These are phyloP conservation scores for Rhabditophanes sp. DNA, from an alignment of 2,888 invertebrate species.

Conservation along the genomic window DNA sequence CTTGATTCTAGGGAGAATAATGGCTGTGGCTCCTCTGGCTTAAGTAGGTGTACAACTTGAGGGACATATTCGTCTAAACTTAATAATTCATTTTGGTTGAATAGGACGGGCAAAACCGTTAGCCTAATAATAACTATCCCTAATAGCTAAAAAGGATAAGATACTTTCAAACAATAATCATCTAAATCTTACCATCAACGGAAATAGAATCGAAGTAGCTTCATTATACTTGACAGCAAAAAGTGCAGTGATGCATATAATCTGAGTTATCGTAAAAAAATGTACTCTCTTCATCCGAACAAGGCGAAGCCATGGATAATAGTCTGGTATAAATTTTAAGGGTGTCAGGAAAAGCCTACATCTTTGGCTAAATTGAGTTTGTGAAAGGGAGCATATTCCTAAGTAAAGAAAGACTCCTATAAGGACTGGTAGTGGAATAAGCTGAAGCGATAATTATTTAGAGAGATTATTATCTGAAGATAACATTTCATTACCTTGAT, in stretches of 20 bases:
- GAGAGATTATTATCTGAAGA: neutral
- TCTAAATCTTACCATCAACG: constrained; percentile 23
- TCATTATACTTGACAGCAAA: constrained; percentile 45
- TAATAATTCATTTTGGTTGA: constrained; percentile 14
- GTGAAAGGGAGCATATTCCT: constrained; percentile 46
- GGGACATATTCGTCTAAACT: constrained; percentile 22
- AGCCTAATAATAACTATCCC: constrained; percentile 13
- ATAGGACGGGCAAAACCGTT: constrained; percentile 13
- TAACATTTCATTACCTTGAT: constrained; percentile 14
- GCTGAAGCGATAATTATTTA: constrained; percentile 13
- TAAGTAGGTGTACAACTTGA: too few species aligned
- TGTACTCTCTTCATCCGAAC: constrained; percentile 44
- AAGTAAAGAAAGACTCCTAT: constrained; percentile 49
- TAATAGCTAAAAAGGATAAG: too few species aligned
- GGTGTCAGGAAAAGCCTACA: constrained; percentile 43
- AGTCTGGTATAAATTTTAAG: constrained; percentile 35
- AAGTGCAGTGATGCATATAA: constrained; percentile 45
- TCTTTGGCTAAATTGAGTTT: constrained; percentile 36
- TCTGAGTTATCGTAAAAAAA: constrained; percentile 47
- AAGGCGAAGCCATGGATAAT: constrained; percentile 31
- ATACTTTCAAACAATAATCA: constrained; percentile 13
- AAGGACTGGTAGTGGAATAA: constrained; percentile 47
- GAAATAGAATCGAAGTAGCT: constrained; percentile 32
- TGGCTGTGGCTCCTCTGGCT: too few species aligned
- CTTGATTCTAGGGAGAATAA: too few species aligned